Conservation (phyloP, 2,797 vertebrate species). For the Tragopan temminckii region DNA sequence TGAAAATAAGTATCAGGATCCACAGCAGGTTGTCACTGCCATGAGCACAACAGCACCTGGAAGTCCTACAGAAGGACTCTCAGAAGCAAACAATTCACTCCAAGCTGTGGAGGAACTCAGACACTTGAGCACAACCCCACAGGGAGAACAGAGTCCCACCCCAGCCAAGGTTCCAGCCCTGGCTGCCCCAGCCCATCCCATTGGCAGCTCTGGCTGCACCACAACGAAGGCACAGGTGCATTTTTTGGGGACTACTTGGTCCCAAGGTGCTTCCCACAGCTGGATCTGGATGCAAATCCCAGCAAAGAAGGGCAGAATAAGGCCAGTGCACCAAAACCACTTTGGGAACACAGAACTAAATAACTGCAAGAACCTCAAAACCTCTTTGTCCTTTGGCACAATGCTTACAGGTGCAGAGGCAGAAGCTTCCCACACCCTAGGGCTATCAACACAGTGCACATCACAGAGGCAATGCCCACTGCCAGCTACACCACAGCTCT, state of each 20-base stretch:
- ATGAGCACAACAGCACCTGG: background rate
- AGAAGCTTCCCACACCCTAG: accelerated
- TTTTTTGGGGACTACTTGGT: too few species aligned
- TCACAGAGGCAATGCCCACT: accelerated
- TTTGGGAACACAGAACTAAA: background rate
- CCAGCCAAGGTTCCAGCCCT: background rate
- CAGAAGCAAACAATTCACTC: background rate
- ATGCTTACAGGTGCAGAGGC: background rate
- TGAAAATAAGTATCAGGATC: background rate
- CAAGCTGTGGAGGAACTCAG: background rate
- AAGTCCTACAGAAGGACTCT: background rate
- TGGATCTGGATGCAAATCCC: background rate
- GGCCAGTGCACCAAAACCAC: background rate
- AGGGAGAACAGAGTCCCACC: background rate
- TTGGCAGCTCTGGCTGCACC: accelerated
- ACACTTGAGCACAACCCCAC: background rate
- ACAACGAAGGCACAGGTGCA: accelerated
- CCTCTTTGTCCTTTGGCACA: accelerated
- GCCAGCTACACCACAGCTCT: accelerated
- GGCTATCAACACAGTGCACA: background rate
- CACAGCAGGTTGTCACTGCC: background rate
- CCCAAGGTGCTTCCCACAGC: background rate
- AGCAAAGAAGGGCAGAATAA: background rate
- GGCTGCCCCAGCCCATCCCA: accelerated
- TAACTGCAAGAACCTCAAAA: background rate